phyloP scores from a whole-genome alignment of 2,888 invertebrate genomes.

The Netelia fuscicornis region DNA sequence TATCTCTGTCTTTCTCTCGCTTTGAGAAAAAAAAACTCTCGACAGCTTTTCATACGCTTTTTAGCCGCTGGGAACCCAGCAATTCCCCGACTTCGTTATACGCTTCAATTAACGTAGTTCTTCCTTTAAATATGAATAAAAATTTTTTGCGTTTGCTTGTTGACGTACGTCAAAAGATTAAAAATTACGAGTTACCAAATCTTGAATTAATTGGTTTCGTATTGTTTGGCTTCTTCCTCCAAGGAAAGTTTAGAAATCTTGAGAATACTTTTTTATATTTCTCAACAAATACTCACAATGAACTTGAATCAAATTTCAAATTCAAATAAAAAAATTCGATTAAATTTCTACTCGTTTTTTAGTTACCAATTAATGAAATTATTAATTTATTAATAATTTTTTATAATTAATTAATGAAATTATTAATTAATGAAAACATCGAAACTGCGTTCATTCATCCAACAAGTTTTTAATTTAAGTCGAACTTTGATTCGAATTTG shows the following conservation, averaged over 20 bases:
- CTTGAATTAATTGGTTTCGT: not conserved
- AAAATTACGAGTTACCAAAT: not conserved
- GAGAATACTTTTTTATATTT: too few relatives aligned
- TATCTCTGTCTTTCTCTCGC: conserved; percentile 16
- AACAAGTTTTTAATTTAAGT: too few relatives aligned
- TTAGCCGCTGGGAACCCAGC: not conserved
- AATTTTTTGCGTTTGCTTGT: not conserved
- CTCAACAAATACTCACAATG: too few relatives aligned
- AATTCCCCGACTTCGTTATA: conserved; percentile 40
- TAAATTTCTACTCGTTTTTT: too few relatives aligned
- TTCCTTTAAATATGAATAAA: not conserved
- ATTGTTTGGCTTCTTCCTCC: not conserved
- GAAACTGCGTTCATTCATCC: too few relatives aligned
- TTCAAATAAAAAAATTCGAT: too few relatives aligned
- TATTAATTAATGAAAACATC: too few relatives aligned
- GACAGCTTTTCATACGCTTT: conserved; percentile 36
- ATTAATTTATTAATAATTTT: too few relatives aligned
- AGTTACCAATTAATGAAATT: too few relatives aligned
- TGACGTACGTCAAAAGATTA: not conserved
- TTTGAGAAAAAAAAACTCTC: not conserved
- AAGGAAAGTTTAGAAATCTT: not conserved
- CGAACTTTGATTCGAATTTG: too few relatives aligned
- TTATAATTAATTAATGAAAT: too few relatives aligned
- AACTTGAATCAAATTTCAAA: too few relatives aligned
- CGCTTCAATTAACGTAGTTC: conserved; percentile 48